Evolutionary conservation across 2,113 vertebrate species (phyloP), one percentile per base, ranked within the genome.

Genomic region (Daubentonia madagascariensis): DNA sequence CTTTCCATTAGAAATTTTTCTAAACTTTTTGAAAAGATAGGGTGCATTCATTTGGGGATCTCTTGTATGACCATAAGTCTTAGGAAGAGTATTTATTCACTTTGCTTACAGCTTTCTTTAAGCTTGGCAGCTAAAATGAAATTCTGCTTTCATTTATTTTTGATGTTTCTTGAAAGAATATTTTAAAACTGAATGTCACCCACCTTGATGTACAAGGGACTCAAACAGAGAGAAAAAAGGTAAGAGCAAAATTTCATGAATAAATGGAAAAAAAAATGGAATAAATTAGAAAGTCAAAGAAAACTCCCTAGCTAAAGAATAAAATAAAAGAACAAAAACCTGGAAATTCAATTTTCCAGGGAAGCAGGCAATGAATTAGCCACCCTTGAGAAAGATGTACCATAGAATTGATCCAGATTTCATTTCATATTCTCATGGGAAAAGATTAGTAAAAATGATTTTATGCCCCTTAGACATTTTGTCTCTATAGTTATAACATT

Each of bases 371-470:
- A 96, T 90, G 92, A 86, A 94, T 95, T 97, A 98, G 94, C 96
- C 88, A 48, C 95, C 79, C 85, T 89, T 59, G 68, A 97, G 90
- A 93, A 91, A 50, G n/a, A 84, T 35, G 68, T 18, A 14, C 48
- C 0, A 1, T 10, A 54, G 79, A 95, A 45, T 43, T 85, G 32
- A 91, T 97, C 52, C 79, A 87, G 89, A 67, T 76, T 95, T 97
- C 1, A 43, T 85, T 98, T 97, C 76, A 89, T 86, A 81, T 32
- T 89, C 89, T 93, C 63, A 17, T 8, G 59, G 72, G 97, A 89
- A 98, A 98, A 97, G 70, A 96, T 67, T 92, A 98, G 94, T 98
- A 98, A 98, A 97, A 98, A 93, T 86, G 67, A 35, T 94, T 98
- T 98, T 97, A 97, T 63, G 70, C 73, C 54, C 98, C 91, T 97